Conservation (phyloP, 1,140 invertebrate genomes). For the Drosophila lowei region DNA sequence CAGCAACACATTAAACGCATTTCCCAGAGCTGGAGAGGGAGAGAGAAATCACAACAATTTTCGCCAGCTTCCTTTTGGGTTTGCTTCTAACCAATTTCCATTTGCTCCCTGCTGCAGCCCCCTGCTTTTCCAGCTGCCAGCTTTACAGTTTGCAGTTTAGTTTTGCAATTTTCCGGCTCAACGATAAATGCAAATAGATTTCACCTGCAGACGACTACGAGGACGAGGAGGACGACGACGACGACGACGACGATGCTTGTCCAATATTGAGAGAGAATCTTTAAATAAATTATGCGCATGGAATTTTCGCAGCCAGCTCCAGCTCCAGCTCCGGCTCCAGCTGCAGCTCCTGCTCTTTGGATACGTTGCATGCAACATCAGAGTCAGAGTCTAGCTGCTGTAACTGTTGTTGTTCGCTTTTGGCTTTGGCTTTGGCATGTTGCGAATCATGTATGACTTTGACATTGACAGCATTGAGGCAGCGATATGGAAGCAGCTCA, state of each 20-base stretch:
- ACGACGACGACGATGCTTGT: slow-evolving; percentile 51
- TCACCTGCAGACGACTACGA: slow-evolving; percentile 67
- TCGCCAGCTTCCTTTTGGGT: slow-evolving; percentile 47
- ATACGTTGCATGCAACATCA: slow-evolving; percentile 39
- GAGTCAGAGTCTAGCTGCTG: slow-evolving; percentile 17
- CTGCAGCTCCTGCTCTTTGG: slow-evolving; percentile 17
- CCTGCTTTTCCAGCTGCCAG: slow-evolving; percentile 20
- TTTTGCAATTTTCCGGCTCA: slow-evolving; percentile 79
- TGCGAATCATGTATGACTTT: slow-evolving; percentile 74
- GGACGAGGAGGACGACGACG: too few species aligned
- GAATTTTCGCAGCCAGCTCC: slow-evolving; percentile 48
- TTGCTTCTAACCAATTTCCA: background rate
- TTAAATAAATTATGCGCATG: slow-evolving; percentile 79
- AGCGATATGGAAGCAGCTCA: slow-evolving; percentile 37
- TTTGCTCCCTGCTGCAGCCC: background rate
- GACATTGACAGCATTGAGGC: slow-evolving; percentile 70
- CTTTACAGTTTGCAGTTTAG: slow-evolving; percentile 69
- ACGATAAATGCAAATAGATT: slow-evolving; percentile 82
- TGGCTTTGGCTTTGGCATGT: slow-evolving; percentile 68
- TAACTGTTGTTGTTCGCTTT: slow-evolving; percentile 54
- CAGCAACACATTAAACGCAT: slow-evolving; percentile 56
- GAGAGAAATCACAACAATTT: slow-evolving; percentile 46
- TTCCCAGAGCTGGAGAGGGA: slow-evolving; percentile 5
- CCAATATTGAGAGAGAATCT: slow-evolving; percentile 76
- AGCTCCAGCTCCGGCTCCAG: slow-evolving; percentile 16